Conservation (phyloP, 2,797 vertebrate species). For the Crax fasciolata region DNA sequence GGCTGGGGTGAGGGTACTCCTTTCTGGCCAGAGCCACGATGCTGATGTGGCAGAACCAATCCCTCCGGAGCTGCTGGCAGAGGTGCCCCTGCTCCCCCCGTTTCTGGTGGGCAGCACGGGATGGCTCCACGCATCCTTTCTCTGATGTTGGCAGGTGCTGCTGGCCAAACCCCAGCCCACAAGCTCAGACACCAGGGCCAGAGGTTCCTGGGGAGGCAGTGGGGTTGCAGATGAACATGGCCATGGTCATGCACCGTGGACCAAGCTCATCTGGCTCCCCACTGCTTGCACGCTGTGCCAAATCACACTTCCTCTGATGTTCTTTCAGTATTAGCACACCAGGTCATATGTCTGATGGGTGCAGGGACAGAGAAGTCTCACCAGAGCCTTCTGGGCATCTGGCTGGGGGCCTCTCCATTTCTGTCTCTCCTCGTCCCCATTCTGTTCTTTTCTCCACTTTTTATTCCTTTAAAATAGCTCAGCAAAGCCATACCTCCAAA, state of each 20-base stretch:
- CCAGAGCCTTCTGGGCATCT: not conserved
- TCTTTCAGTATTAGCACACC: conserved; percentile 48
- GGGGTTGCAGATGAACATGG: not conserved
- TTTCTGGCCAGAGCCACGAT: not conserved
- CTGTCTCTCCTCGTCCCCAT: not conserved
- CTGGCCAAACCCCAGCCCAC: not conserved
- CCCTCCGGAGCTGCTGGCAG: rapidly evolving
- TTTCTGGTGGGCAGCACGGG: not conserved
- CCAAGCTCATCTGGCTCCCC: not conserved
- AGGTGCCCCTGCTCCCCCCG: not conserved
- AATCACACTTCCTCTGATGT: conserved; percentile 42
- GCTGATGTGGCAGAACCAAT: not conserved
- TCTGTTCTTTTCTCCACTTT: not conserved
- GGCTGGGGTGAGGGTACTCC: not conserved
- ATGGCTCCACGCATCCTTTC: rapidly evolving
- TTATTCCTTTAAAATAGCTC: not conserved
- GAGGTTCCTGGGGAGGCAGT: not conserved
- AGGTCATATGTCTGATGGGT: not conserved
- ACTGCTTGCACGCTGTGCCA: not conserved
- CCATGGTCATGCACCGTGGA: not conserved
- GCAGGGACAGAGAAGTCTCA: conserved; percentile 24
- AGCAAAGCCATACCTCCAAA: not conserved
- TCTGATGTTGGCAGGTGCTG: not conserved
- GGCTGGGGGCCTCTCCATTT: not conserved
- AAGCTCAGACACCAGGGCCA: not conserved